Conservation (phyloP, 1,140 invertebrate species). For the Homarus americanus region DNA sequence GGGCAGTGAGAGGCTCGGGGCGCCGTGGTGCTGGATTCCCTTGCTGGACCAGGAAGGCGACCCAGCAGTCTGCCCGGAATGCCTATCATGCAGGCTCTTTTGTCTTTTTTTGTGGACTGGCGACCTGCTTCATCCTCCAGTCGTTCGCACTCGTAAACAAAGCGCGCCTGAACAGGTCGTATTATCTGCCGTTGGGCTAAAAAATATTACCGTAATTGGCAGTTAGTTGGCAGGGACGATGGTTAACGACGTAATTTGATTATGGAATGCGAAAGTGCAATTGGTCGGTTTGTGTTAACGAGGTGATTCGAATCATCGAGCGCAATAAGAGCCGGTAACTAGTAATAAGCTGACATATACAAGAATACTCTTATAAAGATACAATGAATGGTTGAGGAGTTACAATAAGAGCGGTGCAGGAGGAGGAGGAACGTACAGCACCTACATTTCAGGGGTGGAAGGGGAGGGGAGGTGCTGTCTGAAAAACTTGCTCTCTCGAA, state of each 20-base stretch:
- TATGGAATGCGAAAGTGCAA: slow-evolving; percentile 32
- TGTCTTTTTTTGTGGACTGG: neutral
- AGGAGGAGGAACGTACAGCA: neutral
- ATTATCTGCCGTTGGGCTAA: slow-evolving; percentile 9
- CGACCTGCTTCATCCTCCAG: neutral
- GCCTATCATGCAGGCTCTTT: too few species aligned
- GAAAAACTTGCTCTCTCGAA: neutral
- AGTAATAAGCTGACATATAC: neutral
- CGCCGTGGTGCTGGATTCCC: too few species aligned
- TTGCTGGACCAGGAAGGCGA: too few species aligned
- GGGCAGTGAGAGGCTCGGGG: too few species aligned
- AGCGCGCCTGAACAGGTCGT: neutral
- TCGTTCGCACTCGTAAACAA: slow-evolving; percentile 20
- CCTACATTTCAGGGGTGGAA: neutral
- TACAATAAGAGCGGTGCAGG: neutral
- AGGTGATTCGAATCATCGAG: slow-evolving; percentile 25
- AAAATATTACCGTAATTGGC: slow-evolving; percentile 43
- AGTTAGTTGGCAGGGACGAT: slow-evolving; percentile 25
- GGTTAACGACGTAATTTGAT: slow-evolving; percentile 44
- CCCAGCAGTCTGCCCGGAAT: too few species aligned
- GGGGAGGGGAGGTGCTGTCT: too few species aligned
- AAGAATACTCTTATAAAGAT: neutral
- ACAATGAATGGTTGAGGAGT: neutral
- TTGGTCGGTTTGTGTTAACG: slow-evolving; percentile 21
- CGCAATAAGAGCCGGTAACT: neutral